A percentile compares a stretch with the other conserved stretches of the same genome.
phyloP scores from a whole-genome alignment of 2,797 vertebrate genomes.

The Poeciliopsis turneri region DNA sequence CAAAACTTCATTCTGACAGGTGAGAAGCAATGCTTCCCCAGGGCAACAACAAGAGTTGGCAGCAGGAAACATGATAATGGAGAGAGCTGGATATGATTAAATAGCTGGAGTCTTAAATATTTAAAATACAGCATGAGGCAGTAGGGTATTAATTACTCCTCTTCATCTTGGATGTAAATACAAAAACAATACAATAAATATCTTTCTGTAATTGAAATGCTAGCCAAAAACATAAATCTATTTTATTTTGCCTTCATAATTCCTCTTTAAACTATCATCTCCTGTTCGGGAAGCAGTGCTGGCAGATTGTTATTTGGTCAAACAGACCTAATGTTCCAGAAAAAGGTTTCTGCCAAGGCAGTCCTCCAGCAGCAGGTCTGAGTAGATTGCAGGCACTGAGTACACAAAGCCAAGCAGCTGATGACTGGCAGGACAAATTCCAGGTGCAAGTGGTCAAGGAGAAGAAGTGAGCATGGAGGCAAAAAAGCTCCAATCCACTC shows the following conservation, averaged over 20 bases:
- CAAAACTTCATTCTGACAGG: constrained; percentile 48
- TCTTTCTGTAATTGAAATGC: background rate
- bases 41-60: constrained; percentile 28
- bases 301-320: background rate
- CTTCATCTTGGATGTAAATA: background rate
- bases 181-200: background rate
- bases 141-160: background rate
- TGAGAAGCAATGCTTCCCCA: constrained; percentile 42
- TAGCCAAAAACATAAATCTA: background rate
- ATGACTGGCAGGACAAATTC: constrained; percentile 5
- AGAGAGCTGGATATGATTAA: constrained; percentile 4
- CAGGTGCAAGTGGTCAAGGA: background rate
- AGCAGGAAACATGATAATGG: constrained; percentile 1
- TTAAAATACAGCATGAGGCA: background rate
- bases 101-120: background rate
- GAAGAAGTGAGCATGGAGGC: background rate
- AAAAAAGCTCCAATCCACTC: background rate
- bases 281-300: too few relatives aligned
- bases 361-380: background rate
- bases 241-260: background rate
- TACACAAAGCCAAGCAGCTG: constrained; percentile 6
- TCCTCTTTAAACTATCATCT: background rate
- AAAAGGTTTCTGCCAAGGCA: background rate
- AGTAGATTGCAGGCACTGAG: background rate
- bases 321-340: background rate